Percentiles rank a stretch among this genome's conserved stretches.
Evolutionary conservation across 2,113 vertebrate genomes (phyloP).

Genomic region (Alligator sinensis): DNA sequence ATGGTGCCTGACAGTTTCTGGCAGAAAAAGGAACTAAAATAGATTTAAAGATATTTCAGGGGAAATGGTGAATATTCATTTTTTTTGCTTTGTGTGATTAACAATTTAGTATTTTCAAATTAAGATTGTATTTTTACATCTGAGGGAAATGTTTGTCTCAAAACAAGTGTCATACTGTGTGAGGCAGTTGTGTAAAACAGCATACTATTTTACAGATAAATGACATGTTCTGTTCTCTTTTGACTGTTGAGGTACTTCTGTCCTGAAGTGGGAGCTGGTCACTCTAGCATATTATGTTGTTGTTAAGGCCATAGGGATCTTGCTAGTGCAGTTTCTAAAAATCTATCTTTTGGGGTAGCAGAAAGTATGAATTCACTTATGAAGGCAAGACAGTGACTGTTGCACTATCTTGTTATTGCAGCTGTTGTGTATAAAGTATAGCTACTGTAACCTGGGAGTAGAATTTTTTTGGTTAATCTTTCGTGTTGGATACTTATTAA

Average conservation of each 20-base stretch:
- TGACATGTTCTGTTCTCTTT: not conserved
- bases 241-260: not conserved
- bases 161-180: not conserved
- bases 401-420: no score
- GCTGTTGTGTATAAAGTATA: no score
- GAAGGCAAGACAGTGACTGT: no score
- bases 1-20: conserved; percentile 47
- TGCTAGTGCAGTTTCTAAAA: not conserved
- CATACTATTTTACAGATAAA: not conserved
- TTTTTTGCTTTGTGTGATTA: not conserved
- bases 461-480: no score
- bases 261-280: not conserved
- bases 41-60: conserved; percentile 35
- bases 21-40: conserved; percentile 32
- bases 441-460: no score
- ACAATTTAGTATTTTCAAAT: not conserved
- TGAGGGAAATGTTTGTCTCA: not conserved
- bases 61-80: not conserved
- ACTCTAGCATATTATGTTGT: not conserved
- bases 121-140: not conserved
- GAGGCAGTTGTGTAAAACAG: not conserved
- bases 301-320: not conserved
- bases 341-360: no score
- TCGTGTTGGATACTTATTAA: no score
- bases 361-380: no score